A percentile compares a stretch with the other conserved stretches of the same genome.
Conservation (phyloP, 2,888 invertebrate genomes). For the Spatulosminthurus flaviceps region DNA sequence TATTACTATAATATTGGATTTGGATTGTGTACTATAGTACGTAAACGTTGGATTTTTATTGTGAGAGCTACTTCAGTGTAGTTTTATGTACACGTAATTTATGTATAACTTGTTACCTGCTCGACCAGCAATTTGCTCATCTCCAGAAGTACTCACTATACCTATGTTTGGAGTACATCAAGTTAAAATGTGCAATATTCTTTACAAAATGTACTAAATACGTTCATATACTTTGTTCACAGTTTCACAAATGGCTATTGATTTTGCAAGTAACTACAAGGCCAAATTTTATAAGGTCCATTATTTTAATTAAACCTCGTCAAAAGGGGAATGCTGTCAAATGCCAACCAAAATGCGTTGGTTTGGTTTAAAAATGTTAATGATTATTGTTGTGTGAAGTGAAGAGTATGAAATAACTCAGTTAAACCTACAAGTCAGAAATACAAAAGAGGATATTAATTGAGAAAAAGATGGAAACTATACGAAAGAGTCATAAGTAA, state of each 20-base stretch:
- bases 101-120: not conserved
- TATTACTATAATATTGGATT: too few species aligned
- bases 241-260: not conserved
- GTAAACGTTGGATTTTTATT: too few species aligned
- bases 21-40: too few species aligned
- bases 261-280: not conserved
- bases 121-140: slow-evolving; percentile 18
- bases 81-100: not conserved
- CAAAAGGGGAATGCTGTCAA: too few species aligned
- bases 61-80: not conserved
- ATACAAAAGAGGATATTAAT: too few species aligned
- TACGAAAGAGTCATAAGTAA: too few species aligned
- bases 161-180: not conserved
- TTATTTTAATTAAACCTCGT: not conserved
- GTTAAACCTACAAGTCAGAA: too few species aligned
- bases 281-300: not conserved
- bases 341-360: too few species aligned
- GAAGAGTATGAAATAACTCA: too few species aligned
- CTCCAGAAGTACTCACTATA: not conserved
- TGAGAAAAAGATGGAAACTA: too few species aligned
- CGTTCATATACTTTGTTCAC: not conserved
- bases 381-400: too few species aligned
- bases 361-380: too few species aligned
- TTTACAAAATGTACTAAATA: not conserved
- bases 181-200: not conserved